These are phyloP conservation scores for Lottia gigantea DNA, from an alignment of 2,888 invertebrate species.

Conservation along the genomic window DNA sequence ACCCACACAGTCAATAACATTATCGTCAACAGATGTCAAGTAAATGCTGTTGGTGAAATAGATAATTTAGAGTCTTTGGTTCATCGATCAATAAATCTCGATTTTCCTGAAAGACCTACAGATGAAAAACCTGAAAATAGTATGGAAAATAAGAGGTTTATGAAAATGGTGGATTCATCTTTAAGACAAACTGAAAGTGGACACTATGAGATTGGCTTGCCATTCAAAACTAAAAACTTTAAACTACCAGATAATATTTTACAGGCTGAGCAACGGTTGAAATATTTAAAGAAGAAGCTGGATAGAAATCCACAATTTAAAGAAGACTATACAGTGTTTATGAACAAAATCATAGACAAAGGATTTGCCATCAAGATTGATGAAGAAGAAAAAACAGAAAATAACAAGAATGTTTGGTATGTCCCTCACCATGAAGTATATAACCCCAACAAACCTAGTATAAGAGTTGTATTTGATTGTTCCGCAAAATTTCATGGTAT, in stretches of 20 bases:
- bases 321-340: constrained; percentile 14
- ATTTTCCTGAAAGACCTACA: constrained; percentile 9
- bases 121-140: background rate
- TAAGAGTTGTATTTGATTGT: background rate
- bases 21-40: background rate
- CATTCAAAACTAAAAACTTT: background rate
- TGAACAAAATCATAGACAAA: constrained; percentile 18
- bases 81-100: background rate
- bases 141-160: background rate
- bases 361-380: constrained; percentile 22
- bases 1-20: background rate
- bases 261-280: constrained; percentile 11
- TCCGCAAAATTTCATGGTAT: constrained; percentile 17
- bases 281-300: constrained; percentile 16
- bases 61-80: background rate
- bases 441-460: background rate
- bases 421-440: background rate
- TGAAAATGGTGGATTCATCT: background rate
- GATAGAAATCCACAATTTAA: constrained; percentile 10
- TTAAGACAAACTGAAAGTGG: background rate
- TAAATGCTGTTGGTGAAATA: background rate
- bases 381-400: background rate
- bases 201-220: background rate
- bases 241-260: background rate
- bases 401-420: constrained; percentile 27